A percentile compares a stretch with the other conserved stretches of the same genome.
Conservation (phyloP, 2,113 vertebrate species). For the Tetrax tetrax region DNA sequence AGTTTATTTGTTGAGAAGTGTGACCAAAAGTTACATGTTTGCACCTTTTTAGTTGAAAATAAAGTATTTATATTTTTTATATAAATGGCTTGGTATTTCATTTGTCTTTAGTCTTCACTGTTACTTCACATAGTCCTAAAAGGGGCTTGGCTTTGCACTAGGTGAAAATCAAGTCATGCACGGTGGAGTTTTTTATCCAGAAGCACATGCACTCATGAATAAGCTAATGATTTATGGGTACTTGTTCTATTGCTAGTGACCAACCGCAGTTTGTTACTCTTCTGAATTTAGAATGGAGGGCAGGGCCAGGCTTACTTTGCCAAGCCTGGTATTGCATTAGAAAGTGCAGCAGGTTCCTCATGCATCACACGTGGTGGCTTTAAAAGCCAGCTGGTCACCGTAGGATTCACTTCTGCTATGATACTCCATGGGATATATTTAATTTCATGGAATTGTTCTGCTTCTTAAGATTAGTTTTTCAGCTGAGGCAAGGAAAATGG, state of each 20-base stretch:
- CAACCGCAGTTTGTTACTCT: background rate
- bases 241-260: background rate
- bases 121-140: background rate
- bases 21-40: slow-evolving; percentile 99
- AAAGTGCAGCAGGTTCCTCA: background rate
- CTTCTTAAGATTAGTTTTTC: background rate
- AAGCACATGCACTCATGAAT: background rate
- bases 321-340: background rate
- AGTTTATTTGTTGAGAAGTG: slow-evolving; percentile 95
- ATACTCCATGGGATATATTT: background rate
- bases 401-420: background rate
- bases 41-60: slow-evolving; percentile 98
- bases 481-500: background rate
- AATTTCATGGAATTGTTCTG: background rate
- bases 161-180: background rate
- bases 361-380: background rate
- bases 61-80: slow-evolving; percentile 99
- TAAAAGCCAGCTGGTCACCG: background rate
- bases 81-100: slow-evolving; percentile 77
- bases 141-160: background rate
- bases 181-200: background rate
- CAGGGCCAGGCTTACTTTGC: background rate
- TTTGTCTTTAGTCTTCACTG: slow-evolving; percentile 14
- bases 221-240: background rate
- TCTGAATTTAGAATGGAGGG: background rate